Percentiles rank a stretch among this genome's conserved stretches.
These are phyloP conservation scores for Nyleta sp. DNA, from an alignment of 2,888 invertebrate genomes.

Conservation along the genomic window DNA sequence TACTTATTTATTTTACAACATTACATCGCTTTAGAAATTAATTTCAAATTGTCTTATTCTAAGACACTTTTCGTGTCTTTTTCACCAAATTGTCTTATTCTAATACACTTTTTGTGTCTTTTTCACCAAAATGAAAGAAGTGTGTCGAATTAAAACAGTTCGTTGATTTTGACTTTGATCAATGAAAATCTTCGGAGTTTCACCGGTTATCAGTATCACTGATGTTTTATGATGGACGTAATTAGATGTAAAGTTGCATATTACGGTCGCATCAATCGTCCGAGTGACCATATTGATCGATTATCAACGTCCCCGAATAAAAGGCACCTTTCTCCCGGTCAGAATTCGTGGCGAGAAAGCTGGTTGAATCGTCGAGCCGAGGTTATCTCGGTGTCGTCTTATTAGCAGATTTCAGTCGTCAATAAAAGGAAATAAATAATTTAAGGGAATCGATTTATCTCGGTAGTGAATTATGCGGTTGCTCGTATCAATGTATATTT, in stretches of 20 bases:
- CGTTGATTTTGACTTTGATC: too few relatives aligned
- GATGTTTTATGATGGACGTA: too few relatives aligned
- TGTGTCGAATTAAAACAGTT: too few relatives aligned
- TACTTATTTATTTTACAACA: too few relatives aligned
- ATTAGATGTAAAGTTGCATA: conserved; percentile 37
- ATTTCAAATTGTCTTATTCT: too few relatives aligned
- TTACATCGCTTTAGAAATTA: too few relatives aligned
- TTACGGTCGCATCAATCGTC: conserved; percentile 32
- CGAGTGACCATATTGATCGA: conserved; percentile 39
- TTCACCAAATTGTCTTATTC: too few relatives aligned
- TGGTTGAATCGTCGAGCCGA: conserved; percentile 19
- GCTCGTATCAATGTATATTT: conserved; percentile 53
- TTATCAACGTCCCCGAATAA: conserved; percentile 42
- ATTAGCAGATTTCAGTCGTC: conserved; percentile 40
- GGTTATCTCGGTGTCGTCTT: conserved; percentile 39
- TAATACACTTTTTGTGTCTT: too few relatives aligned
- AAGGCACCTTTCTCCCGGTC: conserved; percentile 39
- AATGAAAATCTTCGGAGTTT: too few relatives aligned
- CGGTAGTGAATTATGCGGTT: conserved; percentile 28
- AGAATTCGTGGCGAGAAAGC: conserved; percentile 31
- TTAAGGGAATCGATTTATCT: conserved; percentile 46
- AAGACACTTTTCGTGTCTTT: too few relatives aligned
- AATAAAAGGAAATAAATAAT: conserved; percentile 46
- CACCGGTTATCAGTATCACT: too few relatives aligned
- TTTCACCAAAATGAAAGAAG: too few relatives aligned